A percentile compares a stretch with the other conserved stretches of the same genome.
Evolutionary conservation across 2,113 vertebrate genomes (phyloP).

Genomic region (Corapipo altera): DNA sequence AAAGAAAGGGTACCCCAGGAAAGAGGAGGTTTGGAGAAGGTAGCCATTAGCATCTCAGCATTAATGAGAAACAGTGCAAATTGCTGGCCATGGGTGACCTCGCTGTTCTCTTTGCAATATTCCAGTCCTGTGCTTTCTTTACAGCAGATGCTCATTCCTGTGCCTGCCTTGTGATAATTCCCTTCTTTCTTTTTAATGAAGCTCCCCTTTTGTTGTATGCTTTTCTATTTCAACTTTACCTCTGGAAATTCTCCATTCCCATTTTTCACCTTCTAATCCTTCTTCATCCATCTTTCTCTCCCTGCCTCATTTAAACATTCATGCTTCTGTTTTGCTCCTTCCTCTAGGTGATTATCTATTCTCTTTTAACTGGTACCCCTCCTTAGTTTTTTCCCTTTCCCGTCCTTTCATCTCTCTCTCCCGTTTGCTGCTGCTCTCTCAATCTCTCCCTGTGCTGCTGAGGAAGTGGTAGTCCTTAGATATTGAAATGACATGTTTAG

Average conservation of each 20-base stretch:
- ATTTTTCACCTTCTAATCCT: constrained; percentile 15
- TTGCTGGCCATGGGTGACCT: background rate
- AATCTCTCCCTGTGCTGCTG: background rate
- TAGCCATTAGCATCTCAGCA: background rate
- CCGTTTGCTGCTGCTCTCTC: background rate
- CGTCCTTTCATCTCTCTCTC: constrained; percentile 21
- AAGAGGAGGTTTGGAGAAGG: background rate
- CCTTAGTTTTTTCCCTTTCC: background rate
- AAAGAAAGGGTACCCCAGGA: constrained; percentile 3
- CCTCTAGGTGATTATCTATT: background rate
- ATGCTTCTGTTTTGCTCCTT: constrained; percentile 21
- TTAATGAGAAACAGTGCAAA: constrained; percentile 10
- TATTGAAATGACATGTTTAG: constrained; percentile 49
- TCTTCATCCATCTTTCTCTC: background rate
- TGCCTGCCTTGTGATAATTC: constrained; percentile 3
- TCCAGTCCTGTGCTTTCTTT: background rate
- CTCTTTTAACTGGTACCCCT: constrained; percentile 10
- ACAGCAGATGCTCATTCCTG: background rate
- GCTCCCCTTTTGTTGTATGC: constrained; percentile 5
- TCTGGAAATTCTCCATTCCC: constrained; percentile 8
- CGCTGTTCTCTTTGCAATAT: background rate
- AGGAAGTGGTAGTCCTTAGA: background rate
- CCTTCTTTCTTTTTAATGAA: constrained; percentile 1
- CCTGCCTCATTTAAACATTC: constrained; percentile 1
- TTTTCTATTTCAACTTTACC: background rate